Evolutionary conservation across 1,140 invertebrate genomes (phyloP), one percentile per base, ranked within the genome.

Genomic region (Trichonephila clavipes): DNA sequence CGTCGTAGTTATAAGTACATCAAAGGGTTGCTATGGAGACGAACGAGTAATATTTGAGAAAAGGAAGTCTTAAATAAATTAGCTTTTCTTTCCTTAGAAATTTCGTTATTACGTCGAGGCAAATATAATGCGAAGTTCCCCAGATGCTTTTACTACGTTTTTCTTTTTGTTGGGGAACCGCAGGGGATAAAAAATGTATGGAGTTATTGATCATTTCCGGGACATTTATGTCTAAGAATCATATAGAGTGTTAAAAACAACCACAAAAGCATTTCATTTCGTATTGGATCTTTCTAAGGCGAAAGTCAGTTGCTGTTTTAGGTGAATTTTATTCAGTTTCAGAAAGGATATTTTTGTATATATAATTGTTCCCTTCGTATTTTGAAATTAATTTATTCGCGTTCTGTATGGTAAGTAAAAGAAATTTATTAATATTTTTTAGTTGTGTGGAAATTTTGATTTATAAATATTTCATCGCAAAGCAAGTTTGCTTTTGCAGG

Each of bases 11-110:
- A 24, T 34, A 77, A 34, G 16, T 34, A 28, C 28, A 69, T 69
- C 24, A 69, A 21, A 69, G n/a, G 59, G 61, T 88, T n/a, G 58
- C 16, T 44, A 88, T 88, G 86, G 86, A 40, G 40, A 88, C 86
- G 5, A 40, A 2, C 18, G n/a, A 88, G 61, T 34, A 88, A 88
- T 88, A 88, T 88, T 88, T 88, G 86, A 66, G 34, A 66, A 64
- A n/a, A n/a, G 44, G 61, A 88, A 64, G 16, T 66, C 16, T 61
- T 61, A 59, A 58, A 85, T 85, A 58, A 85, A 85, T 58, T 85
- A 59, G 24, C 51, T 61, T 59, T 12, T 24, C 21, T 85, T 85
- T 59, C 51, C 58, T 12, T 61, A 77, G 18, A 85, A 58, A 44
- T 85, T 85, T 61, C 58, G 59, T 85, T 85, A 85, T 85, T 24